Base-by-base conservation (phyloP, 2,113 vertebrate genomes). In the Ariopsis seemanni region DNA sequence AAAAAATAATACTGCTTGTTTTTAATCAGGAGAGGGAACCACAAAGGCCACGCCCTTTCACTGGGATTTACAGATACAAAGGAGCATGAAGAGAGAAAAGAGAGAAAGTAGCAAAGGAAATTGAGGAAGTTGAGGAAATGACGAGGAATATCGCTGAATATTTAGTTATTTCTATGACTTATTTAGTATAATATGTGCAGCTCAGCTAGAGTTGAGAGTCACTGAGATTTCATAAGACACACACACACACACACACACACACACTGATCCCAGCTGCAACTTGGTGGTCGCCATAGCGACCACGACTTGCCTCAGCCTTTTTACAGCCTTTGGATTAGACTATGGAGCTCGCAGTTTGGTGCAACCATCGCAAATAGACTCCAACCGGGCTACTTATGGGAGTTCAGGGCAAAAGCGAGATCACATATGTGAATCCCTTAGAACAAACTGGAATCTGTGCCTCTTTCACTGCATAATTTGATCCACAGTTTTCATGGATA, bases 231-330 rank as follows among this genome's bases (percentile, higher is more conserved):
- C 25, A 22, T 74, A 20, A 69, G 8, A 48, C 12, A 75, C 18
- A 48, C 22, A 86, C 65, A 71, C 27, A 57, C 83, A 84, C 52
- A 78, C 84, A 63, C 57, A 60, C 7, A 50, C 63, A 17, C 11
- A 57, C 14, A 57, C 63, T 55, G 48, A 80, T 83, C 86, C 79
- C 42, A 82, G 67, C 79, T 83, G 80, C 79, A 87, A 87, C 80
- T 82, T 58, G 52, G 62, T 30, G 80, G 86, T 87, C 75, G 67
- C 80, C 86, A 87, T 87, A 71, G 86, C 34, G 80, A 87, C 86
- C 67, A 50, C 57, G 57, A n/a, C 42, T 81, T 74, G 79, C 30
- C 86, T 87, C 86, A 87, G 78, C 7, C 55, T 81, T 42, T 80
- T 69, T 69, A 27, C 62, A 81, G 85, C 62, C 67, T 22, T 87